A percentile compares a stretch with the other conserved stretches of the same genome.
phyloP scores from a whole-genome alignment of 2,888 invertebrate species.

The Acronicta psi region DNA sequence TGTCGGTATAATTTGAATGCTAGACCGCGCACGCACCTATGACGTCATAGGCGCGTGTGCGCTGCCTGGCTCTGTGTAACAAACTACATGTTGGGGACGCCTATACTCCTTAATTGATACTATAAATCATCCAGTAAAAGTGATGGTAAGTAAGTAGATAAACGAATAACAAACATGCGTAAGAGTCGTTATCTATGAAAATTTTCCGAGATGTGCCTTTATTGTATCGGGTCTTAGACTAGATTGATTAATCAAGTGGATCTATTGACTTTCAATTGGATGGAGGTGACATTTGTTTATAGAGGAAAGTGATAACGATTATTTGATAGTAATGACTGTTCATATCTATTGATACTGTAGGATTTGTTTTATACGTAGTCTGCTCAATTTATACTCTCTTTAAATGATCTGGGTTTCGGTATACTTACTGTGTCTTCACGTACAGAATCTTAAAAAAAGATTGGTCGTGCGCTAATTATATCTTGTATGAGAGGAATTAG shows the following conservation, averaged over 20 bases:
- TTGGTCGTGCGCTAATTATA: too few relatives aligned
- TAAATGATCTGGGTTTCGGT: too few relatives aligned
- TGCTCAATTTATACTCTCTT: too few relatives aligned
- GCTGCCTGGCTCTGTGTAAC: neutral
- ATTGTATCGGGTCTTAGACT: slow-evolving; percentile 9
- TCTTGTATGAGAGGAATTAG: too few relatives aligned
- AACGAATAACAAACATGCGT: slow-evolving; percentile 11
- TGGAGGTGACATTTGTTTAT: slow-evolving; percentile 36
- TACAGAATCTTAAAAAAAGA: too few relatives aligned
- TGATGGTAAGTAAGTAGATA: slow-evolving; percentile 8
- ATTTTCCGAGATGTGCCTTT: slow-evolving; percentile 25
- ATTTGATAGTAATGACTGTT: neutral
- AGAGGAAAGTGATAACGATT: slow-evolving; percentile 1
- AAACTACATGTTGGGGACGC: neutral
- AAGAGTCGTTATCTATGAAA: slow-evolving; percentile 28
- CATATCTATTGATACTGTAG: neutral
- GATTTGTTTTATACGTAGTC: too few relatives aligned
- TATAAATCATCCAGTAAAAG: slow-evolving; percentile 1
- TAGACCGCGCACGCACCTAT: neutral
- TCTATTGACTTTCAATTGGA: slow-evolving; percentile 28
- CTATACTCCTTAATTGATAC: neutral
- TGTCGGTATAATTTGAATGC: too few relatives aligned
- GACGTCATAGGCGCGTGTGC: neutral
- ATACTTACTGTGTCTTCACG: too few relatives aligned
- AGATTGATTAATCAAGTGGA: slow-evolving; percentile 12